Evolutionary conservation across 2,113 vertebrate genomes (phyloP).

Genomic region (Elephas maximus): DNA sequence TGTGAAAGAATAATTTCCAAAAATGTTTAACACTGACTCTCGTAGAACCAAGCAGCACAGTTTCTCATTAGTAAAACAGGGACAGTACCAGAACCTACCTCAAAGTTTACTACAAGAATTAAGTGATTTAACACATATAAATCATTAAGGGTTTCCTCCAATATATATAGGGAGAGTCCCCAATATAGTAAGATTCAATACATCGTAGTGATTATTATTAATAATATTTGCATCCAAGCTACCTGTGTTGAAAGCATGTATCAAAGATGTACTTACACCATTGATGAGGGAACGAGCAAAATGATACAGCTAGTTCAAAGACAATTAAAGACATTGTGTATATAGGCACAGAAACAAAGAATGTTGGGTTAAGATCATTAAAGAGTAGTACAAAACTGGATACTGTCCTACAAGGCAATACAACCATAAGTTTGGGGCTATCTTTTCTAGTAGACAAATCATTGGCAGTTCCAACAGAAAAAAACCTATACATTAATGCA

Average conservation of each 20-base stretch:
- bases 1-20: conserved; percentile 3
- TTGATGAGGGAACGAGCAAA: conserved; percentile 20
- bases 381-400: not conserved
- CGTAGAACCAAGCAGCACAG: not conserved
- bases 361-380: not conserved
- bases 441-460: not conserved
- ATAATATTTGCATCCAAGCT: not conserved
- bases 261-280: not conserved
- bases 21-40: conserved; percentile 30
- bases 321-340: not conserved
- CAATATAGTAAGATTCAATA: not conserved
- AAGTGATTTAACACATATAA: not conserved
- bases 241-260: not conserved
- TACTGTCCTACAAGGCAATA: not conserved
- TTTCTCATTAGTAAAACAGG: not conserved
- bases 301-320: conserved; percentile 20
- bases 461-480: not conserved
- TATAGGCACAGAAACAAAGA: conserved; percentile 3
- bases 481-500: not conserved
- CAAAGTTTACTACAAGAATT: not conserved
- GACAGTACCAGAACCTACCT: not conserved
- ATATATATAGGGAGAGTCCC: not conserved
- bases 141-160: not conserved
- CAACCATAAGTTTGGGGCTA: not conserved
- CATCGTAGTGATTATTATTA: not conserved